Conservation (phyloP, 2,797 vertebrate species). For the Sciurus carolinensis region DNA sequence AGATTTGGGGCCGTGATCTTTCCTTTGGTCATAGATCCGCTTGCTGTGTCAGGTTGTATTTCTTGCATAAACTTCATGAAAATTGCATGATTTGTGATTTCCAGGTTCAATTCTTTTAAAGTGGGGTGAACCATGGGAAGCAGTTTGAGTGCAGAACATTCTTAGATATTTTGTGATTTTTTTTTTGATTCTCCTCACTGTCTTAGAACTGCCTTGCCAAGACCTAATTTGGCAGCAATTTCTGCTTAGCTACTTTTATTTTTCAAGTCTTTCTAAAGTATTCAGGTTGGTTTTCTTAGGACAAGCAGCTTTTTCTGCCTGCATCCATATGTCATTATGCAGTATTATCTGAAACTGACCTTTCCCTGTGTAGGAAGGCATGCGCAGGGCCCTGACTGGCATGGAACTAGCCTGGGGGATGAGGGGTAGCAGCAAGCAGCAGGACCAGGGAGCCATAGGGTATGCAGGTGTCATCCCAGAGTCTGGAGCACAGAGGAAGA, state of each 20-base stretch:
- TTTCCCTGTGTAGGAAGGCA: neutral
- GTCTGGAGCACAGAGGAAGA: neutral
- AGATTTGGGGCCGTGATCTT: neutral
- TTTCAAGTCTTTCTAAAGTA: neutral
- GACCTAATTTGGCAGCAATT: neutral
- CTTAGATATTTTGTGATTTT: neutral
- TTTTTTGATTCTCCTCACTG: neutral
- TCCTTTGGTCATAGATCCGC: neutral
- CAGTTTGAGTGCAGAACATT: rapidly evolving
- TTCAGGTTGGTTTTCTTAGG: neutral
- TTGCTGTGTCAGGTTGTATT: neutral
- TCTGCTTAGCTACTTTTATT: neutral
- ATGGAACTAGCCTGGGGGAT: too few species aligned
- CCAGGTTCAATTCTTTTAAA: neutral
- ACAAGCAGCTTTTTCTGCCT: neutral
- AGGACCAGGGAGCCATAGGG: neutral
- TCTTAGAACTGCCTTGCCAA: neutral
- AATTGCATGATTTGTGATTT: neutral
- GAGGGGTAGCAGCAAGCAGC: neutral
- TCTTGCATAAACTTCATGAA: neutral
- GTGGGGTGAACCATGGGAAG: neutral
- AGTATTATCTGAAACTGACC: neutral
- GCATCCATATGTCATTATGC: neutral
- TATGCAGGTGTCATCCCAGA: rapidly evolving
- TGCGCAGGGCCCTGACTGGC: neutral